Evolutionary conservation across 2,113 vertebrate species (phyloP), one percentile per base, ranked within the genome.

Genomic region (Podarcis muralis): DNA sequence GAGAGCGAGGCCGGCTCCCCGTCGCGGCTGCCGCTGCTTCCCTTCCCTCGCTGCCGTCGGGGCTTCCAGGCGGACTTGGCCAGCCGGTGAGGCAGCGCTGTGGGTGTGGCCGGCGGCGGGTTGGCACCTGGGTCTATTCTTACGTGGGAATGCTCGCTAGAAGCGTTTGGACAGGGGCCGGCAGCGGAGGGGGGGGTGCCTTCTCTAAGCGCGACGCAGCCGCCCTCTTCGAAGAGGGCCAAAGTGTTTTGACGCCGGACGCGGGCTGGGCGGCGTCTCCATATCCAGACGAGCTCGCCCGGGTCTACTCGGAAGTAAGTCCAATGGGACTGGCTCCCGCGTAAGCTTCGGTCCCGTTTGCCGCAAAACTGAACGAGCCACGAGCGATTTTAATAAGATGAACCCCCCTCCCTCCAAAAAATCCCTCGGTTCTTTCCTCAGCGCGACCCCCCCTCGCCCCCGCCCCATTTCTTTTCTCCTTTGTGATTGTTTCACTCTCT

Each of bases 41-140:
- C 91, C 85, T 35, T 91, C 85, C 22, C 37, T 82, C 85, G 80
- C 87, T 69, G 90, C 78, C 75, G 87, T 18, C 91, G 81, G 85
- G 81, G 92, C 93, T 92, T 90, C 94, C 20, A 59, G 57, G 91
- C 92, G 88, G 87, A 37, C 88, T 84, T 43, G 84, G 85, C 75
- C 48, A 86, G 89, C 86, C 5, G 85, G 88, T 84, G 92, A 83
- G 83, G 43, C 27, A 30, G 76, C 18, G 74, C 57, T 30, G 83
- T 75, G 75, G 72, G 90, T 83, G 16, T 75, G 53, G 84, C 84
- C 23, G 66, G 62, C 37, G 12, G 43, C 20, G 37, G 75, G 20
- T 9, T 59, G 3, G 18, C 3, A 27, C 22, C 18, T 69, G 66
- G 66, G 66, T 69, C 66, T 69, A 23, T 8, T 15, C 18, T 62